Base-by-base conservation (phyloP, 2,797 vertebrate species). In the Furcifer pardalis region DNA sequence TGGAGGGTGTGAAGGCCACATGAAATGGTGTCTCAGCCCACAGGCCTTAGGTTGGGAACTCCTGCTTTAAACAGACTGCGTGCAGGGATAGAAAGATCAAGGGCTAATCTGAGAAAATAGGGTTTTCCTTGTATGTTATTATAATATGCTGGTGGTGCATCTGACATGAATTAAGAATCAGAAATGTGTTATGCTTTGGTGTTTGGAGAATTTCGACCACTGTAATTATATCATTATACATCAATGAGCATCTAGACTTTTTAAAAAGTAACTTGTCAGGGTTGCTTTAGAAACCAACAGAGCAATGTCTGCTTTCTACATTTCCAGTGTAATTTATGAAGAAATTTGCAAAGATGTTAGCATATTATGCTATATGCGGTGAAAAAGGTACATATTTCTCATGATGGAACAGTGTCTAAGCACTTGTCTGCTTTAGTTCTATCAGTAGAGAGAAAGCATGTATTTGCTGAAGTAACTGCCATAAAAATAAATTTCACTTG, bases 251-350 rank as follows among this genome's bases (percentile, higher is more conserved):
- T 42, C 10, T 13, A 71, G 68, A 69, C 23, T 56, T 56, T 63
- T 80, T 68, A 23, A n/a, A 79, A 84, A 40, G 4, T n/a, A 63
- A 88, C 37, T 86, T 90, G 81, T 65, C 69, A 74, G 32, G 27
- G 42, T 90, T 56, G 79, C 46, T 88, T 91, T 81, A 84, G 46
- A 89, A 81, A n/a, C 83, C 49, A 66, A 60, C 60, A 82, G 52
- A 82, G 23, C 84, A 78, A 35, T 74, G 23, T 60, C 89, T 71
- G 77, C 81, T 87, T 69, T 81, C 75, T 87, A 56, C 2, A 1
- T 52, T 73, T 59, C 13, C 49, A 2, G 44, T 76, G 82, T 87
- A 76, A 79, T 89, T 89, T 89, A 73, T 79, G 66, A 87, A 81
- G 42, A 66, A 73, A 37, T 42, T 62, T 83, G 82, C 56, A 25